These are phyloP conservation scores for Drosophila ogumai DNA, from an alignment of 1,140 invertebrate species.

Conservation along the genomic window DNA sequence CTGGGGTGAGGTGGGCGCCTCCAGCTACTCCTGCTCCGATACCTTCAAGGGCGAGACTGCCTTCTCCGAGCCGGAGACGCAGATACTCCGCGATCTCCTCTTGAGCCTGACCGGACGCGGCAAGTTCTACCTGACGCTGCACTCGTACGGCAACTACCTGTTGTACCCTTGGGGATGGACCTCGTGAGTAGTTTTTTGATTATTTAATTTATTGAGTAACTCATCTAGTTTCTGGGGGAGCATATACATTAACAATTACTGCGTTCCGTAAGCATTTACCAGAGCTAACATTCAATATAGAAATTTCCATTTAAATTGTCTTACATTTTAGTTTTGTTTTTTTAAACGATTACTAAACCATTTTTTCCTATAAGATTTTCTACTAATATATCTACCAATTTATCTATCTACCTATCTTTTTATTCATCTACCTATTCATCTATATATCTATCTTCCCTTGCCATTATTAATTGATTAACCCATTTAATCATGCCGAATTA, in stretches of 20 bases:
- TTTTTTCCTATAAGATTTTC: no score
- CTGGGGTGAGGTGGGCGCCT: constrained; percentile 89
- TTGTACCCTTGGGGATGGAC: constrained; percentile 91
- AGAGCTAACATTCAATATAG: not conserved
- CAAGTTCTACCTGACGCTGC: constrained; percentile 89
- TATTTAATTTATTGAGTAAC: not conserved
- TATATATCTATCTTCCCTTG: no score
- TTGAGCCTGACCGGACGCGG: constrained; percentile 85
- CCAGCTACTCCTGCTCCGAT: constrained; percentile 88
- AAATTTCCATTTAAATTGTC: no score
- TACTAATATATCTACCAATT: no score
- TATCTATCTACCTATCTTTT: no score
- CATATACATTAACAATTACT: not conserved
- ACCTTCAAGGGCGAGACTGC: constrained; percentile 87
- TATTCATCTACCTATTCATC: no score
- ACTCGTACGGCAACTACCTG: constrained; percentile 89
- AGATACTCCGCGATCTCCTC: constrained; percentile 85
- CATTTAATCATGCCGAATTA: no score
- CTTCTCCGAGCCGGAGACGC: constrained; percentile 90
- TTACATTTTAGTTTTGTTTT: no score
- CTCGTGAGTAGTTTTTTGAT: constrained; percentile 57
- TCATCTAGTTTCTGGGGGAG: not conserved
- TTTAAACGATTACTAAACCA: no score
- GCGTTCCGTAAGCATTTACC: no score
- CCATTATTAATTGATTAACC: no score